Conservation (phyloP, 2,113 vertebrate species). For the Gyps fulvus region DNA sequence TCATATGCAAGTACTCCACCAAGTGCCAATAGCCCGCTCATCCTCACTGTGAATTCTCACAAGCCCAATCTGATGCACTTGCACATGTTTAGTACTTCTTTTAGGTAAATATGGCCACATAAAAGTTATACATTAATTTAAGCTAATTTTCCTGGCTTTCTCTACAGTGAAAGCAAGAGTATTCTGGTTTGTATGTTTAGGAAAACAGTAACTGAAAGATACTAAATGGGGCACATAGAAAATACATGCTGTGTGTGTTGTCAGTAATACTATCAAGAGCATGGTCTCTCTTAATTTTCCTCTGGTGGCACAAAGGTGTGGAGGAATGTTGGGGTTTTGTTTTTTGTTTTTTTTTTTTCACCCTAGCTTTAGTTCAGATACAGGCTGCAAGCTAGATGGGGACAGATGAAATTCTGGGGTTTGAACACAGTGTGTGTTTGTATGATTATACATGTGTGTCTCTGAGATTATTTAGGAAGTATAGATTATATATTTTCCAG, state of each 20-base stretch:
- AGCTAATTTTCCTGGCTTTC: neutral
- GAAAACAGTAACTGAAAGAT: neutral
- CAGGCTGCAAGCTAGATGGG: neutral
- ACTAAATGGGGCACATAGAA: neutral
- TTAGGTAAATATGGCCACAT: neutral
- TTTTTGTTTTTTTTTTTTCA: neutral
- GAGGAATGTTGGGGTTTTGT: neutral
- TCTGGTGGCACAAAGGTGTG: neutral
- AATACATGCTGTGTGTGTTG: neutral
- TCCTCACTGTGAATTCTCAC: neutral
- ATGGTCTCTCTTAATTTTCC: neutral
- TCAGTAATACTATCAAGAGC: fast-evolving
- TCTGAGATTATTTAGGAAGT: neutral
- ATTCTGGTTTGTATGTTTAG: neutral
- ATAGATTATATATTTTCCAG: neutral
- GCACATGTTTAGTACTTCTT: neutral
- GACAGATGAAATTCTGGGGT: neutral
- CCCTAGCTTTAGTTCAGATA: neutral
- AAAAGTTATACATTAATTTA: neutral
- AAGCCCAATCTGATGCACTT: neutral
- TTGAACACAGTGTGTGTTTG: neutral
- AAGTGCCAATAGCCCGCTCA: neutral
- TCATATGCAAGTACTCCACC: neutral
- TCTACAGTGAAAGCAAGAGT: neutral
- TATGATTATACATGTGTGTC: neutral